These are phyloP conservation scores for Squalus acanthias DNA, from an alignment of 2,797 vertebrate genomes.

Conservation along the genomic window DNA sequence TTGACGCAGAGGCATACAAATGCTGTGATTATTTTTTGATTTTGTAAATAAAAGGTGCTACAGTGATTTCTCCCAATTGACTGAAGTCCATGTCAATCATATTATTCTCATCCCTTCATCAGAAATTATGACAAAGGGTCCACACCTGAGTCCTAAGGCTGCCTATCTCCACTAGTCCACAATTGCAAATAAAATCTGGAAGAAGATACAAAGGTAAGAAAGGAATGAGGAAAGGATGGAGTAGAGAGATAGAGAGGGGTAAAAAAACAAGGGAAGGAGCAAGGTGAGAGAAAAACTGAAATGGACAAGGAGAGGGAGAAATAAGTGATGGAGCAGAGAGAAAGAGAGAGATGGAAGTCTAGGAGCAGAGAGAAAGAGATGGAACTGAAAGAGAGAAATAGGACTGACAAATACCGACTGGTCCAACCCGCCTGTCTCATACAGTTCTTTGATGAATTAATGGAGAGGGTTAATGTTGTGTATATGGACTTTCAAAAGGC, in stretches of 20 bases:
- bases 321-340: not conserved
- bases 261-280: not conserved
- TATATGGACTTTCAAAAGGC: not conserved
- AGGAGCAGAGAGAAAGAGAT: not conserved
- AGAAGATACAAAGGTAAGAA: not conserved
- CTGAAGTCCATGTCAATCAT: not conserved
- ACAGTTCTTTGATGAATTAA: not conserved
- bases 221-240: not conserved
- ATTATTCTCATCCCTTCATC: not conserved
- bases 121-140: not conserved
- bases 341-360: not conserved
- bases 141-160: too few species aligned
- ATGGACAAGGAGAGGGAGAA: not conserved
- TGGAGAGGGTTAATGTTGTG: not conserved
- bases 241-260: not conserved
- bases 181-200: not conserved
- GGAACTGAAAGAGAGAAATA: not conserved
- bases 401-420: not conserved
- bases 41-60: too few species aligned
- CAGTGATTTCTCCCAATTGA: too few species aligned
- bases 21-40: too few species aligned
- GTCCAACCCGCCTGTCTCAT: not conserved
- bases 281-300: not conserved
- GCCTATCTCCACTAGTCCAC: not conserved
- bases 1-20: too few species aligned